These are phyloP conservation scores for Dallia pectoralis DNA, from an alignment of 2,797 vertebrate genomes.

Conservation along the genomic window DNA sequence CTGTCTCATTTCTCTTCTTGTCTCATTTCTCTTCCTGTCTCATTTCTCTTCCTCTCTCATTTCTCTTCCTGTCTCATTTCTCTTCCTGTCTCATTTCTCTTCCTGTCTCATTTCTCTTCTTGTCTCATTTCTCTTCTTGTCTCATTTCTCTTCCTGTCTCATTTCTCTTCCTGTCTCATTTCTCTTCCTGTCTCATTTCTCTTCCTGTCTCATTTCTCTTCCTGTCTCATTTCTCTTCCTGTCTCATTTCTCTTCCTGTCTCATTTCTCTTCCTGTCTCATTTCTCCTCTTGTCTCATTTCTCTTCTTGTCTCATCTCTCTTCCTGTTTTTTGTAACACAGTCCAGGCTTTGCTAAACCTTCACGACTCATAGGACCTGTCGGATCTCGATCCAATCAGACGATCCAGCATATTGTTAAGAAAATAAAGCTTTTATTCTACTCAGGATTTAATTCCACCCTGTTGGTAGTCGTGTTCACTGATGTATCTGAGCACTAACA, in stretches of 20 bases:
- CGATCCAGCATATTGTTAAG: slow-evolving; percentile 8
- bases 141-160: not conserved
- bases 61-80: not conserved
- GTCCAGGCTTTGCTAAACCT: slow-evolving; percentile 27
- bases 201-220: not conserved
- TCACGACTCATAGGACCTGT: slow-evolving; percentile 6
- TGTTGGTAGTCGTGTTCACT: slow-evolving; percentile 1
- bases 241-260: not conserved
- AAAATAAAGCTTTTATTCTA: slow-evolving; percentile 2
- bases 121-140: slow-evolving; percentile 1
- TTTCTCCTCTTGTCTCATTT: too few relatives aligned
- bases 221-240: slow-evolving; percentile 6
- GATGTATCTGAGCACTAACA: not conserved
- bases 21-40: not conserved
- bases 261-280: not conserved
- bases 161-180: not conserved
- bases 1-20: not conserved
- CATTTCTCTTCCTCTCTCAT: not conserved
- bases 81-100: not conserved
- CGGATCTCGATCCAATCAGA: not conserved
- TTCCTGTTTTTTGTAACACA: slow-evolving; percentile 4
- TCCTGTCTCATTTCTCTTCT: not conserved
- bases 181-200: not conserved
- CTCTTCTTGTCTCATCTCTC: not conserved
- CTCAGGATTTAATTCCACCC: too few relatives aligned